Evolutionary conservation across 2,888 invertebrate genomes (phyloP).

Genomic region (Homarus gammarus): DNA sequence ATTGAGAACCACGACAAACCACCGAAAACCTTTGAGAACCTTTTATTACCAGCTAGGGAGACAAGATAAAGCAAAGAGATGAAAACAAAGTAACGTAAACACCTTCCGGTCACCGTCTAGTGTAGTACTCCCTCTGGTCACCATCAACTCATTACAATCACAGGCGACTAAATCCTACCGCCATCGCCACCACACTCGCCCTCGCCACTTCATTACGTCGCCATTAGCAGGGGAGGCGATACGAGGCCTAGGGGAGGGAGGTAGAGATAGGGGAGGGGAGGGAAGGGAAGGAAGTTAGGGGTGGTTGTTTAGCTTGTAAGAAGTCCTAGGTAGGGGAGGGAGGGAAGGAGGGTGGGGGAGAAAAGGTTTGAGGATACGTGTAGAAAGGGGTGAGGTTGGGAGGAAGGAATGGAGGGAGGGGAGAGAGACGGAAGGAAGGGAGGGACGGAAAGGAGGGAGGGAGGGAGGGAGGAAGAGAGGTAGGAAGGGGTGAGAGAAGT

Average conservation of each 20-base stretch:
- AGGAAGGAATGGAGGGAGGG: background rate
- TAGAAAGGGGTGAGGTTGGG: background rate
- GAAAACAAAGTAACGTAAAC: no score
- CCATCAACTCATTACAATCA: background rate
- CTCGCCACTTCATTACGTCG: conserved; percentile 22
- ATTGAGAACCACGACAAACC: no score
- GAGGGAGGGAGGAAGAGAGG: conserved; percentile 8
- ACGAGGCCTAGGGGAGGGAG: background rate
- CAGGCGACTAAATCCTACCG: background rate
- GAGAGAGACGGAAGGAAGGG: background rate
- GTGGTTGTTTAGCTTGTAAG: background rate
- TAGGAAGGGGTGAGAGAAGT: conserved; percentile 8
- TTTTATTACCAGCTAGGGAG: no score
- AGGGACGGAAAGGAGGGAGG: background rate
- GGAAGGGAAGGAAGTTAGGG: conserved; percentile 14
- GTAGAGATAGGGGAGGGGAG: background rate
- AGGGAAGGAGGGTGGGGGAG: background rate
- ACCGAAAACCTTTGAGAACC: no score
- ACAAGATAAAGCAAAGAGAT: no score
- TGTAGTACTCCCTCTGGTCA: no score
- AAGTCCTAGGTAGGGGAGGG: background rate
- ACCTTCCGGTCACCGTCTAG: no score
- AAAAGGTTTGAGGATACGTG: background rate
- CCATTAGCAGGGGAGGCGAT: conserved; percentile 5
- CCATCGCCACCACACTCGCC: background rate